A percentile compares a stretch with the other conserved stretches of the same genome.
These are phyloP conservation scores for Microplitis deprimator DNA, from an alignment of 2,888 invertebrate species.

Conservation along the genomic window DNA sequence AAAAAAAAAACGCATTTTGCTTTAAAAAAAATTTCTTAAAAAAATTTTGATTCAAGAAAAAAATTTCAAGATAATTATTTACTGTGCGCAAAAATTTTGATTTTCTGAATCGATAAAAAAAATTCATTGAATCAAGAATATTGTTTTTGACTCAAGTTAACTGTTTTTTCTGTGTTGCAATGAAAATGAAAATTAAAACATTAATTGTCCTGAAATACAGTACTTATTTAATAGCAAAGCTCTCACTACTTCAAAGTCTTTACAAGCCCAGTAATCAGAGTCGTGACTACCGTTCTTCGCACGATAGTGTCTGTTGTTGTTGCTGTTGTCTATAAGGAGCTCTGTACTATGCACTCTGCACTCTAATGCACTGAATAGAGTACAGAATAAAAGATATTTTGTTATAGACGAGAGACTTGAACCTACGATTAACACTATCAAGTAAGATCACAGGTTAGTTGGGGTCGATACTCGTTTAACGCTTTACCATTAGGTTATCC, in stretches of 20 bases:
- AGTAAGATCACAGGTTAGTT: slow-evolving; percentile 63
- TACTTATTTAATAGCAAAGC: not conserved
- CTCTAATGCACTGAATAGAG: not conserved
- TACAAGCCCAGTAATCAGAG: slow-evolving; percentile 55
- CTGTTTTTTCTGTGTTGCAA: not conserved
- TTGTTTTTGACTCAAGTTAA: not conserved
- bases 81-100: no score
- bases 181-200: not conserved
- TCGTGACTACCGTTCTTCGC: slow-evolving; percentile 66
- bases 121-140: not conserved
- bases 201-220: not conserved
- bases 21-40: no score
- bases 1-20: no score
- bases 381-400: not conserved
- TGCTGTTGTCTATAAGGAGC: not conserved
- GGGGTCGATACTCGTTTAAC: slow-evolving; percentile 62
- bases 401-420: slow-evolving; percentile 28
- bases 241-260: slow-evolving; percentile 10
- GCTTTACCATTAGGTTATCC: slow-evolving; percentile 54
- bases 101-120: no score
- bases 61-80: no score
- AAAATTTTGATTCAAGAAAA: no score
- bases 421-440: slow-evolving; percentile 61
- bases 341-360: no score
- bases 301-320: slow-evolving; percentile 51